Percentiles rank a stretch among this genome's conserved stretches.
Conservation (phyloP, 2,888 invertebrate species). For the Nemapogon koenigi region DNA sequence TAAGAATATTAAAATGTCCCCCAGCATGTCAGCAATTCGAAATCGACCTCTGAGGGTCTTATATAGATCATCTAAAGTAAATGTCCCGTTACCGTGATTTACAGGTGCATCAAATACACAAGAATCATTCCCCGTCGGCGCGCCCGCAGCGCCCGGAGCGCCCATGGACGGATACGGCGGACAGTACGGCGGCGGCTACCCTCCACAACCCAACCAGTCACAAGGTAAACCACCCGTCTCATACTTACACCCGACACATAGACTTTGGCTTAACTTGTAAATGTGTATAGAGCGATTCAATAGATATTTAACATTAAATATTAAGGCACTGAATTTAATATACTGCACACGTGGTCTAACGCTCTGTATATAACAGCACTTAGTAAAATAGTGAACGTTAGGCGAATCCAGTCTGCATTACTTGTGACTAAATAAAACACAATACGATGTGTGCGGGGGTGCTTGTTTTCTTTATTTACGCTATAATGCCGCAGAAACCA, state of each 20-base stretch:
- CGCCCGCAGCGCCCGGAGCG: slow-evolving; percentile 67
- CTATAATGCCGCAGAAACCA: not conserved
- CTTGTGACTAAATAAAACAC: slow-evolving; percentile 5
- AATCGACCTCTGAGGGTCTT: too few species aligned
- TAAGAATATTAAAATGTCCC: too few species aligned
- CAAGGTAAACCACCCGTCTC: slow-evolving; percentile 61
- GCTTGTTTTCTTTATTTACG: slow-evolving; percentile 12
- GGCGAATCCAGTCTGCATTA: slow-evolving; percentile 3
- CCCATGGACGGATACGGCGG: slow-evolving; percentile 84
- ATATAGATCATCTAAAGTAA: too few species aligned
- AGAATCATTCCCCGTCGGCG: slow-evolving; percentile 85
- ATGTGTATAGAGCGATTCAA: too few species aligned
- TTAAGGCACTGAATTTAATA: too few species aligned
- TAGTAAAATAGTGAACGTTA: too few species aligned
- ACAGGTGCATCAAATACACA: slow-evolving; percentile 88
- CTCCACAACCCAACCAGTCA: slow-evolving; percentile 70
- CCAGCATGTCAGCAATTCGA: too few species aligned
- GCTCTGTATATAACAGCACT: too few species aligned
- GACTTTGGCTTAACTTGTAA: too few species aligned
- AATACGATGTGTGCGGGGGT: slow-evolving; percentile 8
- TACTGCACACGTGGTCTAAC: too few species aligned
- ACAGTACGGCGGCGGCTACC: slow-evolving; percentile 68
- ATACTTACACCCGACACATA: too few species aligned
- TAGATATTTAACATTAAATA: too few species aligned
- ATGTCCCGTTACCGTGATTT: slow-evolving; percentile 13